Conservation (phyloP, 2,797 vertebrate species). For the Spea hammondii region DNA sequence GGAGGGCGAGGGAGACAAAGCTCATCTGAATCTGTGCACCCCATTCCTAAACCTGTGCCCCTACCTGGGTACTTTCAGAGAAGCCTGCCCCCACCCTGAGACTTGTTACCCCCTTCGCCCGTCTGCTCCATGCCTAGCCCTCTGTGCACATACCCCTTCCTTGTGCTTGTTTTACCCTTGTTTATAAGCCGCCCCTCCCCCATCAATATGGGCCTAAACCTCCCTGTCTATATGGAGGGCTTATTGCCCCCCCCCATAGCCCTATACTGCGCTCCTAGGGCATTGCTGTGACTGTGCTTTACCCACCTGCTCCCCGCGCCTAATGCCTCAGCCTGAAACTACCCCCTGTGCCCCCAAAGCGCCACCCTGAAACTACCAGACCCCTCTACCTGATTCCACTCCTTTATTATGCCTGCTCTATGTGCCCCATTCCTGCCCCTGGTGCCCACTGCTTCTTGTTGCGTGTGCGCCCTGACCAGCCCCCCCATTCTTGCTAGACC, state of each 20-base stretch:
- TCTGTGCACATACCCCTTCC: background rate
- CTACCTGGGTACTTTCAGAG: background rate
- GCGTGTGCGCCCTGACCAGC: background rate
- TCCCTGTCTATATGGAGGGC: no score
- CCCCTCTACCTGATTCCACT: background rate
- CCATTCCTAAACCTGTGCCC: background rate
- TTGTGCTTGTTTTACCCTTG: background rate
- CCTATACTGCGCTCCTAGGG: no score
- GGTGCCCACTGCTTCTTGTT: background rate
- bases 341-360: background rate
- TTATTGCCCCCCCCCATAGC: no score
- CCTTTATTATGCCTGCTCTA: background rate
- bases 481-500: background rate
- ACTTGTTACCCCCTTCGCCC: background rate
- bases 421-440: background rate
- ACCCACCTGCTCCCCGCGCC: background rate
- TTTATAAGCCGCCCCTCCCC: background rate
- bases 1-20: conserved; percentile 43
- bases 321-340: background rate
- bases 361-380: background rate
- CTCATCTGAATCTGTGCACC: conserved; percentile 3
- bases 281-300: no score
- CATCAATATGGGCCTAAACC: no score
- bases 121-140: no score
- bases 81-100: background rate